These are phyloP conservation scores for Limnephilus auricula DNA, from an alignment of 2,888 invertebrate genomes.

Conservation along the genomic window DNA sequence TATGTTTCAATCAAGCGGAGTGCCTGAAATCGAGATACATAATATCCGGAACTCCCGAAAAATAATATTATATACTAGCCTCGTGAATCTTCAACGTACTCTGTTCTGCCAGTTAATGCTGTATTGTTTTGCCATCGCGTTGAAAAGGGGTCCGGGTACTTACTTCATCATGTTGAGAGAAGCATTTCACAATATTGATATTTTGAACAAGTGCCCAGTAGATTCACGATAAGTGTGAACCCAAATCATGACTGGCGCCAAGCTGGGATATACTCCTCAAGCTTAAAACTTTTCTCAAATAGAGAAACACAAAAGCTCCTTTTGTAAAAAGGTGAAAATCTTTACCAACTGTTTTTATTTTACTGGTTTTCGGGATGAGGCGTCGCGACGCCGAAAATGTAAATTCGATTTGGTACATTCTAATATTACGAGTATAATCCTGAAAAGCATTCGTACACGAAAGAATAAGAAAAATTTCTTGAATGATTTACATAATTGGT, in stretches of 20 bases:
- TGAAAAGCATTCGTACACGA: constrained; percentile 15
- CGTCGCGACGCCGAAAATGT: constrained; percentile 21
- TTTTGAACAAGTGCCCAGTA: constrained; percentile 12
- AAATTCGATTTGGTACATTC: constrained; percentile 9
- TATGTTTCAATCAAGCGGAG: not conserved
- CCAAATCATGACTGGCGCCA: constrained; percentile 21
- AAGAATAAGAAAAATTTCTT: constrained; percentile 4
- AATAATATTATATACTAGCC: not conserved
- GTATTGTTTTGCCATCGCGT: constrained; percentile 9
- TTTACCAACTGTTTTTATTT: not conserved
- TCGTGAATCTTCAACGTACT: not conserved
- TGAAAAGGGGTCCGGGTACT: constrained; percentile 3
- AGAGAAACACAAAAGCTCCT: not conserved
- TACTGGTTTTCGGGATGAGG: not conserved
- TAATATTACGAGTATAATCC: not conserved
- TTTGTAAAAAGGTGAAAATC: not conserved
- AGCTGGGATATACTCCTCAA: not conserved
- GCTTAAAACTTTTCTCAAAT: not conserved
- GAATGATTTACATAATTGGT: constrained; percentile 21
- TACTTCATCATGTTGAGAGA: not conserved
- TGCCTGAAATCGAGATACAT: not conserved
- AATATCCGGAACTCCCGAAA: not conserved
- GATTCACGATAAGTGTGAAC: not conserved
- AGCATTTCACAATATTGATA: not conserved
- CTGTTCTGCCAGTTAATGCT: no score